These are phyloP conservation scores for Chymomyza procnemis DNA, from an alignment of 2,888 invertebrate species.

Conservation along the genomic window DNA sequence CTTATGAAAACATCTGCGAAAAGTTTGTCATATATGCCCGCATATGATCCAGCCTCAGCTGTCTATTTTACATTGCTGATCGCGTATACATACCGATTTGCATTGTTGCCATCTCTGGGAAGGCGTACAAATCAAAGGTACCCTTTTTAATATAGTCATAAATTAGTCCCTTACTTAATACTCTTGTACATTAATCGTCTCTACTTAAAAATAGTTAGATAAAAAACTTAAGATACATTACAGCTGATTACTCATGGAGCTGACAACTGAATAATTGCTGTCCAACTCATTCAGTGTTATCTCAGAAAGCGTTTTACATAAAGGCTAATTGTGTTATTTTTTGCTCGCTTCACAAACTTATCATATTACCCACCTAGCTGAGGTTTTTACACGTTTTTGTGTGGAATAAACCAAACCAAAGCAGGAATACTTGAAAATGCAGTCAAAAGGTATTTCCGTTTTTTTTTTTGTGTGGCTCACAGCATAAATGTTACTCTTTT, in stretches of 20 bases:
- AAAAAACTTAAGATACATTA: neutral
- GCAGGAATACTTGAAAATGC: constrained; percentile 21
- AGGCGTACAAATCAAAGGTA: too few relatives aligned
- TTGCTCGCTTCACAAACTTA: neutral
- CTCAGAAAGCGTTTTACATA: too few relatives aligned
- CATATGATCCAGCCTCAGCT: too few relatives aligned
- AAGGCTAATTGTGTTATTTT: neutral
- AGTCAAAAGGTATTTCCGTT: constrained; percentile 52
- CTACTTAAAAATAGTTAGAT: neutral
- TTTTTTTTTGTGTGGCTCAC: constrained; percentile 36
- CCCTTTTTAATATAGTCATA: too few relatives aligned
- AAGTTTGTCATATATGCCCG: too few relatives aligned
- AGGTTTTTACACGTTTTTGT: constrained; percentile 10
- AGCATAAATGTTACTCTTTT: constrained; percentile 62
- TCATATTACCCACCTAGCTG: neutral
- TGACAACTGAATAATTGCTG: neutral
- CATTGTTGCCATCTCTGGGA: too few relatives aligned
- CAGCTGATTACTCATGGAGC: neutral
- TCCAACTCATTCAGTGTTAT: neutral
- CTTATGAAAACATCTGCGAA: too few relatives aligned
- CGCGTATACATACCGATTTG: too few relatives aligned
- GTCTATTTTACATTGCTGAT: too few relatives aligned
- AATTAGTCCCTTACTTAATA: too few relatives aligned
- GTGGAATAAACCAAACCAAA: constrained; percentile 12
- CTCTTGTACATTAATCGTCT: neutral